Conservation (phyloP, 2,797 vertebrate genomes). For the Pithecia hirsuta region DNA sequence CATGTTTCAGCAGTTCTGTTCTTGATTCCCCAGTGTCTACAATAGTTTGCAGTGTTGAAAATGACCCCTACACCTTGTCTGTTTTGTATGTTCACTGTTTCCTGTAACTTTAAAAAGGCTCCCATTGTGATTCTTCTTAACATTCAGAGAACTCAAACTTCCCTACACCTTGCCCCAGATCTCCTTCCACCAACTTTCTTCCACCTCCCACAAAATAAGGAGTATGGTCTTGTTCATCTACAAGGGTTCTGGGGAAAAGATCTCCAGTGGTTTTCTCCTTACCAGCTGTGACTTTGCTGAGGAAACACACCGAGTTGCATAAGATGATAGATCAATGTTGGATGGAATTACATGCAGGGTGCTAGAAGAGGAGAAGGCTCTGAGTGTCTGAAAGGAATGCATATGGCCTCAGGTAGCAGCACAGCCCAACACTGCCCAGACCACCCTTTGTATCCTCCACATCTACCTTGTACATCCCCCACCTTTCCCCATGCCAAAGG, state of each 20-base stretch:
- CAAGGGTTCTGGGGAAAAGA: background rate
- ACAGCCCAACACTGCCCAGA: fast-evolving
- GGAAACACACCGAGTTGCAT: background rate
- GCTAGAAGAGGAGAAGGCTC: background rate
- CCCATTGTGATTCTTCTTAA: background rate
- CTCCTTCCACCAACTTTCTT: background rate
- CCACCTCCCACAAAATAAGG: no score
- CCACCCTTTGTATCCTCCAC: background rate
- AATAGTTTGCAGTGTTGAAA: background rate
- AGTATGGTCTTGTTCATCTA: fast-evolving
- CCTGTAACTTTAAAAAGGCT: background rate
- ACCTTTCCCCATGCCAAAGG: background rate
- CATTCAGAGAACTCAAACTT: background rate
- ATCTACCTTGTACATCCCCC: fast-evolving
- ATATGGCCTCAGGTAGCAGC: background rate
- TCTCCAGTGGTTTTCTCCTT: background rate
- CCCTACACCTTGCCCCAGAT: no score
- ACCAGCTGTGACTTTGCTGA: no score
- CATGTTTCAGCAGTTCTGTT: background rate
- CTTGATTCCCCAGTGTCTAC: background rate
- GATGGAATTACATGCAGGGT: background rate
- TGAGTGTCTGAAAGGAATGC: background rate
- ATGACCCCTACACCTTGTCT: background rate
- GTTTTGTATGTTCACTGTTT: background rate
- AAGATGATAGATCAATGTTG: background rate